These are phyloP conservation scores for Troides oblongomaculatus DNA, from an alignment of 2,888 invertebrate genomes.

Conservation along the genomic window DNA sequence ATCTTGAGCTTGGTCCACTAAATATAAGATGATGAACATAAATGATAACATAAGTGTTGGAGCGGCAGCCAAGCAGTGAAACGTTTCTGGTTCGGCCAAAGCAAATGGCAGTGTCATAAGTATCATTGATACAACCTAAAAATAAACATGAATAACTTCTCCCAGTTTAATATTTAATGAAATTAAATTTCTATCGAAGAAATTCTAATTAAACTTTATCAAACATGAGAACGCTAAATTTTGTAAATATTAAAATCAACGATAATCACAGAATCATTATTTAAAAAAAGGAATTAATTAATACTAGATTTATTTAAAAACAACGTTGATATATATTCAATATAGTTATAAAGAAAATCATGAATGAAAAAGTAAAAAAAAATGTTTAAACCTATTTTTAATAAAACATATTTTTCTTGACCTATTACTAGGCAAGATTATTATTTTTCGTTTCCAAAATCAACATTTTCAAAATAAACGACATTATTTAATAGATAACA, in stretches of 20 bases:
- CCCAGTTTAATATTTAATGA: neutral
- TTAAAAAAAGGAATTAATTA: neutral
- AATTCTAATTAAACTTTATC: neutral
- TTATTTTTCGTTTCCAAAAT: neutral
- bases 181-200: neutral
- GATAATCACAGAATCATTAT: neutral
- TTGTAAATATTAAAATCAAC: neutral
- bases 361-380: neutral
- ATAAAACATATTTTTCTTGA: neutral
- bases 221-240: neutral
- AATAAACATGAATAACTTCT: conserved; percentile 50
- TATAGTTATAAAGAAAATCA: neutral
- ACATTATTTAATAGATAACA: neutral
- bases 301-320: too few relatives aligned
- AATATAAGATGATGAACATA: conserved; percentile 66
- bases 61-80: conserved; percentile 65
- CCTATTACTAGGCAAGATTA: neutral
- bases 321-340: neutral
- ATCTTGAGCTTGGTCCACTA: conserved; percentile 72
- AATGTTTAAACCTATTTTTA: neutral
- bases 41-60: conserved; percentile 65
- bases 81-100: conserved; percentile 46
- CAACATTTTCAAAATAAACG: neutral
- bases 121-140: conserved; percentile 72
- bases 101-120: conserved; percentile 68